Conservation (phyloP, 2,797 vertebrate genomes). For the Dicrostonyx torquatus region DNA sequence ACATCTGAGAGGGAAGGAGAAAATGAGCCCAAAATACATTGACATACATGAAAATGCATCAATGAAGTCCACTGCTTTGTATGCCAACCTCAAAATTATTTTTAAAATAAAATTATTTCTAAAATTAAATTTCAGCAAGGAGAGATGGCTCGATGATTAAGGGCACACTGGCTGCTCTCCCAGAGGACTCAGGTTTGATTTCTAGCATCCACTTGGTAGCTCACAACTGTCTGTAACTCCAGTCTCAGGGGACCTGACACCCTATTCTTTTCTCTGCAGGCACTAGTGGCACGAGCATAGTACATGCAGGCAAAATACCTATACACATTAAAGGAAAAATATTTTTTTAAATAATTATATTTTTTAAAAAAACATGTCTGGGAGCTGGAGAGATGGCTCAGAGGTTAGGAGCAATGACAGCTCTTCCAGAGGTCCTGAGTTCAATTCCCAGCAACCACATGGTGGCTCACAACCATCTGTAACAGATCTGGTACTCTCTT, state of each 20-base stretch:
- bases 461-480: too few relatives aligned
- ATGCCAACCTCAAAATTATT: background rate
- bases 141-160: background rate
- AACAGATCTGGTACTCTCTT: too few relatives aligned
- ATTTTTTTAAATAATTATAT: background rate
- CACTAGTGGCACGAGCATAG: background rate
- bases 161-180: background rate
- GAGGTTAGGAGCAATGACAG: too few relatives aligned
- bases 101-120: background rate
- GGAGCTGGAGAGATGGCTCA: too few relatives aligned
- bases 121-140: background rate
- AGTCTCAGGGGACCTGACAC: background rate
- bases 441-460: too few relatives aligned
- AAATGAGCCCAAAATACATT: background rate
- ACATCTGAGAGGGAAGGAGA: background rate
- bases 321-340: background rate
- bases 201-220: background rate
- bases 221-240: background rate
- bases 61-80: background rate
- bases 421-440: too few relatives aligned
- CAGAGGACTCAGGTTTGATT: background rate
- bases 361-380: background rate
- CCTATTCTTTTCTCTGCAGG: background rate
- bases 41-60: background rate
- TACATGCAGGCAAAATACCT: background rate